Evolutionary conservation across 2,113 vertebrate genomes (phyloP).

Genomic region (Sturnus vulgaris): DNA sequence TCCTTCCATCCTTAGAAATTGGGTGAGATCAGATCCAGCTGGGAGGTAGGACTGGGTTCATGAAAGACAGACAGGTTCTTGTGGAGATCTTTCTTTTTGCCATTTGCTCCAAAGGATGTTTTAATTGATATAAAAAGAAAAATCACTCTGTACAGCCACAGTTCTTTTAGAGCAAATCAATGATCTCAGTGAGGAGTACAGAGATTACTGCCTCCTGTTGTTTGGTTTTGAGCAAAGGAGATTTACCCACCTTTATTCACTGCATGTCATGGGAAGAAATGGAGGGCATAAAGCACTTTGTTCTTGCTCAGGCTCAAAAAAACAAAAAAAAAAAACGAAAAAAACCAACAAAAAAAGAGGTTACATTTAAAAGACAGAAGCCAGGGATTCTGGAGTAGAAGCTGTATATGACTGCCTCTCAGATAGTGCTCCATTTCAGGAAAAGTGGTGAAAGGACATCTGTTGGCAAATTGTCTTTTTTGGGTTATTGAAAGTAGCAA

Average conservation of each 20-base stretch:
- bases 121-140: not conserved
- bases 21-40: not conserved
- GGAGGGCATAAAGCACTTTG: not conserved
- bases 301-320: not conserved
- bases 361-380: not conserved
- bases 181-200: not conserved
- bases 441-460: conserved; percentile 12
- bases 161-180: not conserved
- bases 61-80: not conserved
- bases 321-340: not conserved
- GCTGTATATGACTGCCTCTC: not conserved
- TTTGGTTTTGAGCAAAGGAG: not conserved
- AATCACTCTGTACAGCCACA: not conserved
- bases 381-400: not conserved
- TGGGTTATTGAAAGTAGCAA: not conserved
- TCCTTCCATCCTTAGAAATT: not conserved
- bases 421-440: not conserved
- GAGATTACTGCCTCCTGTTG: not conserved
- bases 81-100: not conserved
- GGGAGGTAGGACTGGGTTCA: not conserved
- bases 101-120: not conserved
- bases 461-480: conserved; percentile 22
- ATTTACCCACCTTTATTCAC: not conserved
- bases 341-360: not conserved
- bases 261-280: not conserved